Percentiles rank a stretch among this genome's conserved stretches.
Conservation (phyloP, 1,140 invertebrate genomes). For the Tachypleus tridentatus region DNA sequence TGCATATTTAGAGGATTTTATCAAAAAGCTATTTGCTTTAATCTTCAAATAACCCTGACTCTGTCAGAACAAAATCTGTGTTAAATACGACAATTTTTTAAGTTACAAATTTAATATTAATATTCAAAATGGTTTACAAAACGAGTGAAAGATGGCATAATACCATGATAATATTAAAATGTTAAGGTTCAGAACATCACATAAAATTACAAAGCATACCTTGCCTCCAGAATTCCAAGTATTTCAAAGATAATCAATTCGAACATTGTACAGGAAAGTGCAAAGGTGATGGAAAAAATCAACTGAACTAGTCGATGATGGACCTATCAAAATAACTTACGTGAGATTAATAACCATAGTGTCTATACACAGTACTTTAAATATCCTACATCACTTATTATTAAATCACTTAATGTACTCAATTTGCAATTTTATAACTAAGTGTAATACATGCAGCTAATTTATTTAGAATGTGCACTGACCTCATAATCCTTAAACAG, state of each 20-base stretch:
- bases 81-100: too few species aligned
- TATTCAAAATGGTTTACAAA: background rate
- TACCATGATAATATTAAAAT: background rate
- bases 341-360: slow-evolving; percentile 10
- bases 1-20: too few species aligned
- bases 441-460: too few species aligned
- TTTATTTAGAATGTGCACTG: slow-evolving; percentile 3
- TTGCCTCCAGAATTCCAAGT: slow-evolving; percentile 73
- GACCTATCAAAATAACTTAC: slow-evolving; percentile 39
- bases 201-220: slow-evolving; percentile 35
- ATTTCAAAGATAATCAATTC: slow-evolving; percentile 99
- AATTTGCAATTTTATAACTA: too few species aligned
- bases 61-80: too few species aligned
- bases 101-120: too few species aligned
- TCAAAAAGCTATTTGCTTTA: too few species aligned
- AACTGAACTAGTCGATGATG: slow-evolving; percentile 86
- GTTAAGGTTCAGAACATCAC: background rate
- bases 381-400: too few species aligned
- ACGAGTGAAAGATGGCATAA: background rate
- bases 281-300: slow-evolving; percentile 94
- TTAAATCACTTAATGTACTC: too few species aligned
- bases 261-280: slow-evolving; percentile 98
- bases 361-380: too few species aligned
- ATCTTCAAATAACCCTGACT: too few species aligned
- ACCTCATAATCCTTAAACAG: slow-evolving; percentile 95